Base-by-base conservation (phyloP, 2,888 invertebrate species). In the Ceratothoa steindachneri region DNA sequence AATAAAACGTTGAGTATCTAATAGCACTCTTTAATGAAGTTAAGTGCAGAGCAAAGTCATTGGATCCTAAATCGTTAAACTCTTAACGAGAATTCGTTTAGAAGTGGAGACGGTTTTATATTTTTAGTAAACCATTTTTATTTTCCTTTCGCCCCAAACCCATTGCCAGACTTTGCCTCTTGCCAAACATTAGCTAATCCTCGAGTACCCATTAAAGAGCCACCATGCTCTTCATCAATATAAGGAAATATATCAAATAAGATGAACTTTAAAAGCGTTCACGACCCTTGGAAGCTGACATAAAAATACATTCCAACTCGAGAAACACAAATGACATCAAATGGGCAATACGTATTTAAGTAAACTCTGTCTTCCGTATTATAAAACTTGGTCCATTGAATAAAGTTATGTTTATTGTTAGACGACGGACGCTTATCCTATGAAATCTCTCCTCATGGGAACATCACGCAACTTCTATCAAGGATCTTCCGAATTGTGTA, bases 331-430 rank as follows among this genome's bases (percentile, higher is more conserved):
- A 41, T 9, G 41, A 41, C 41, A 41, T 41, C 41, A 24, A 60
- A 60, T 60, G n/a, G n/a, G 27, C 60, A 60, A 60, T 60, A 60
- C 60, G 27, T 24, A 60, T 60, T 60, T 60, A 60, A 60, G 60
- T 60, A 60, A n/a, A 41, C 15, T 41, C 41, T 41, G 15, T 15
- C 41, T 15, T 41, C 7, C 15, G 7, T 41, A 41, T 41, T 41
- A 41, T 41, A 41, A 60, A 60, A 60, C 60, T 60, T 60, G 60
- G 60, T 24, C 60, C 60, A 60, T 60, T 60, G 60, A 24, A 9
- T 24, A n/a, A 24, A 60, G 60, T 60, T 60, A 60, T 60, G 60
- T 60, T 60, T 60, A 24, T 24, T 60, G 60, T 24, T 60, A 60
- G 60, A 60, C 60, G 60, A 22, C 12, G 22, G 1, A 22, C 12